Evolutionary conservation across 2,113 vertebrate species (phyloP).

Genomic region (Toxotes jaculatrix): DNA sequence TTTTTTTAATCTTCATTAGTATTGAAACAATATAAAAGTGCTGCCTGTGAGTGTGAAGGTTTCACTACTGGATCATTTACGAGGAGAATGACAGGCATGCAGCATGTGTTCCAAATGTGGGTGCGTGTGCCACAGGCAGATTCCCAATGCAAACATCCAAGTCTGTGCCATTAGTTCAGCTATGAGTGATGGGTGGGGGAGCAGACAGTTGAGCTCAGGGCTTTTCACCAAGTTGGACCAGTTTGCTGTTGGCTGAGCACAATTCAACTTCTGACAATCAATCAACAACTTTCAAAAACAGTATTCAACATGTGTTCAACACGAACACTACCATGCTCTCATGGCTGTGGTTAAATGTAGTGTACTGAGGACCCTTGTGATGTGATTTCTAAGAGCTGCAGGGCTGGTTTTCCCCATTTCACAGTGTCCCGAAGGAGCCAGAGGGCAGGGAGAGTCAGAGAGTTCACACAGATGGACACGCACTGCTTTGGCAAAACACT

Average conservation of each 20-base stretch:
- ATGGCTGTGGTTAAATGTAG: neutral
- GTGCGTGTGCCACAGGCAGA: slow-evolving; percentile 56
- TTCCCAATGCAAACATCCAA: slow-evolving; percentile 65
- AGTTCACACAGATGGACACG: slow-evolving; percentile 31
- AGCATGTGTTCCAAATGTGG: slow-evolving; percentile 65
- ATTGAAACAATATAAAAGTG: slow-evolving; percentile 5
- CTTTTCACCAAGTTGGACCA: slow-evolving; percentile 46
- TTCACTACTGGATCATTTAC: slow-evolving; percentile 53
- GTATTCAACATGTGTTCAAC: neutral
- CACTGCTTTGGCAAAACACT: neutral
- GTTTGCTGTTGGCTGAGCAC: slow-evolving; percentile 37
- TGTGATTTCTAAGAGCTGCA: slow-evolving; percentile 8
- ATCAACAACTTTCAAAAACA: neutral
- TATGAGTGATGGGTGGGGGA: slow-evolving; percentile 43
- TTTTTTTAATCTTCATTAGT: neutral
- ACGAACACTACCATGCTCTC: neutral
- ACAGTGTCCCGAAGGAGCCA: slow-evolving; percentile 23
- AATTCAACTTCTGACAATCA: slow-evolving; percentile 29
- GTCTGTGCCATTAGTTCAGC: slow-evolving; percentile 61
- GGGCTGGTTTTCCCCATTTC: slow-evolving; percentile 26
- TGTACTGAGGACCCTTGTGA: too few species aligned
- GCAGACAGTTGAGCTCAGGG: slow-evolving; percentile 40
- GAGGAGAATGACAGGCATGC: slow-evolving; percentile 72
- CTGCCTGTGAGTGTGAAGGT: slow-evolving; percentile 39
- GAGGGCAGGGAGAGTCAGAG: slow-evolving; percentile 32